Evolutionary conservation across 2,888 invertebrate genomes (phyloP).

Genomic region (Mermis nigrescens): DNA sequence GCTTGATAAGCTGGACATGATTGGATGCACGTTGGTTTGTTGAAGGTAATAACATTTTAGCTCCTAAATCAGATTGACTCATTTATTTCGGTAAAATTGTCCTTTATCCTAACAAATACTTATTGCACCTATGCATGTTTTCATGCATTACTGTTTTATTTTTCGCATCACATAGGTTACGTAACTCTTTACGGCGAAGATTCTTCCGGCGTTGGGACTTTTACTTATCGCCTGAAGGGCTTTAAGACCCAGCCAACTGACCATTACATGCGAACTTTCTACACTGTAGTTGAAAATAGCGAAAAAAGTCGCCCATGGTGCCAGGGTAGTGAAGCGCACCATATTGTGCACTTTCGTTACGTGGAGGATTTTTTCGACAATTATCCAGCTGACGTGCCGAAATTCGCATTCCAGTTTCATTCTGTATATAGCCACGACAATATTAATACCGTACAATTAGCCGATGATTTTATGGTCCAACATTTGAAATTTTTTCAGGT

Average conservation of each 20-base stretch:
- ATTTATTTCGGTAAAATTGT: no score
- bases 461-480: conserved; percentile 21
- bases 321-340: conserved; percentile 3
- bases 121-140: no score
- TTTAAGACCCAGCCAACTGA: conserved; percentile 64
- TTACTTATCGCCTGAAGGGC: conserved; percentile 70
- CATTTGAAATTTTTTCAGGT: conserved; percentile 15
- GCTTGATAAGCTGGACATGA: no score
- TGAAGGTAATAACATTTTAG: no score
- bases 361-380: conserved; percentile 42
- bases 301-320: not conserved
- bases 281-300: conserved; percentile 43
- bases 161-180: no score
- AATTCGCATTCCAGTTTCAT: conserved; percentile 70
- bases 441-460: conserved; percentile 50
- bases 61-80: no score
- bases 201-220: conserved; percentile 59
- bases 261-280: conserved; percentile 68
- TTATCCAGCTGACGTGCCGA: conserved; percentile 46
- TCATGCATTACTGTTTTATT: no score
- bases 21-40: no score
- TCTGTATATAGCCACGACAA: conserved; percentile 70
- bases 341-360: conserved; percentile 20
- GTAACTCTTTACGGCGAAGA: conserved; percentile 86
- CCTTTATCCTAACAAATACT: no score